phyloP scores from a whole-genome alignment of 2,113 vertebrate species.

The Chloropsis hardwickii region DNA sequence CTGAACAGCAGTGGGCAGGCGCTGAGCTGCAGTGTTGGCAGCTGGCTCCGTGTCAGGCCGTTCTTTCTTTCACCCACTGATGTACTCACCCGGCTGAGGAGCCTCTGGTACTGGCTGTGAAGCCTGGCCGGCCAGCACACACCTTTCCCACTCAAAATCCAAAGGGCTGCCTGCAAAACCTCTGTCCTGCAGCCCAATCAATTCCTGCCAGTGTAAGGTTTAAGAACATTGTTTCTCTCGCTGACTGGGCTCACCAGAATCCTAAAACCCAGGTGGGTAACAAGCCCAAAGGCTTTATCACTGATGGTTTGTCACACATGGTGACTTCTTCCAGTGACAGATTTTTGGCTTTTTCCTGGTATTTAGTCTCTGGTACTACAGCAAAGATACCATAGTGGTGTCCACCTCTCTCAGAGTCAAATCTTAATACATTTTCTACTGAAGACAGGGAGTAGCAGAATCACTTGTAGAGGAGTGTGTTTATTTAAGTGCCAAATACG shows the following conservation, averaged over 20 bases:
- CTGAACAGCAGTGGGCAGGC: neutral
- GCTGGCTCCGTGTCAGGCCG: neutral
- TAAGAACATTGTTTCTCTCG: neutral
- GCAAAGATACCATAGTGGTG: neutral
- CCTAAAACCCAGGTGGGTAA: accelerated
- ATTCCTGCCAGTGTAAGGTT: neutral
- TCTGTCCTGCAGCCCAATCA: neutral
- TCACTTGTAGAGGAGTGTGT: neutral
- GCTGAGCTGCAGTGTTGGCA: neutral
- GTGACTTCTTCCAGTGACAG: neutral
- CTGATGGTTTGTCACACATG: accelerated
- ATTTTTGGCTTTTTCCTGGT: neutral
- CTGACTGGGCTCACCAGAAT: neutral
- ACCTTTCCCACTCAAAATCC: neutral
- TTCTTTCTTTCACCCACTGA: neutral
- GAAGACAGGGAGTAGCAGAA: neutral
- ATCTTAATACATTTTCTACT: neutral
- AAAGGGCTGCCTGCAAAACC: neutral
- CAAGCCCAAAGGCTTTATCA: neutral
- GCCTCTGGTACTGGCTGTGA: neutral
- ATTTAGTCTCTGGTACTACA: neutral
- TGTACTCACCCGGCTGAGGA: neutral
- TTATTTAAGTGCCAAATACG: neutral
- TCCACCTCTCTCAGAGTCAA: neutral
- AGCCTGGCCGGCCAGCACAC: neutral